Percentiles rank a stretch among this genome's conserved stretches.
These are phyloP conservation scores for Epizoanthus illoricatus DNA, from an alignment of 92 coral and sea anemone species.

Conservation along the genomic window DNA sequence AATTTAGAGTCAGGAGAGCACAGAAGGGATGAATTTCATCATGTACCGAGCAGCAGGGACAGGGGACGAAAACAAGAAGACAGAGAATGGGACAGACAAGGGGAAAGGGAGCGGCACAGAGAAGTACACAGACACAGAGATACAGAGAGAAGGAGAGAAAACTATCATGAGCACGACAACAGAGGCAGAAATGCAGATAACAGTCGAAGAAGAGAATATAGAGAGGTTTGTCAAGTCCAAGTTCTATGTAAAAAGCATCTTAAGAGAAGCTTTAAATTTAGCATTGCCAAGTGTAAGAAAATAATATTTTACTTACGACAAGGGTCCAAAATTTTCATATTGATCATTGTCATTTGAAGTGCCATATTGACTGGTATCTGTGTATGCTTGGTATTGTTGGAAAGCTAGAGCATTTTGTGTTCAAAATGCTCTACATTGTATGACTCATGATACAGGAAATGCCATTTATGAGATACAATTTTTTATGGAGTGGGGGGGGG, in stretches of 20 bases:
- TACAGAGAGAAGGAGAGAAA: neutral
- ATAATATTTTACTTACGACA: too few relatives aligned
- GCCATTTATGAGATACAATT: too few relatives aligned
- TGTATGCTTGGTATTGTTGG: too few relatives aligned
- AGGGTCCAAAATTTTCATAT: too few relatives aligned
- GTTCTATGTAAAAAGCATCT: too few relatives aligned
- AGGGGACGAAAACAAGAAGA: neutral
- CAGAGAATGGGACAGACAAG: neutral
- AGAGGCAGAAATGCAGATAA: neutral
- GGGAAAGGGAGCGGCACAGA: neutral
- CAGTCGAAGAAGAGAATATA: neutral
- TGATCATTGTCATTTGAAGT: neutral
- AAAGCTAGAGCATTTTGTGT: too few relatives aligned
- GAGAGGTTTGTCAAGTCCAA: neutral
- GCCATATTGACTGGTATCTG: neutral
- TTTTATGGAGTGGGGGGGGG: too few relatives aligned
- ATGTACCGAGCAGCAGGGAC: neutral
- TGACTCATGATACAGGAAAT: too few relatives aligned
- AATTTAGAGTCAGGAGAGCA: neutral
- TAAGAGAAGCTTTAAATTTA: too few relatives aligned
- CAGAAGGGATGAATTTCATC: neutral
- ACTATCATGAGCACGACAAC: neutral
- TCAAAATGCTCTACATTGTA: too few relatives aligned
- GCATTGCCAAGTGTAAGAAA: too few relatives aligned
- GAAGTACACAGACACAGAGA: neutral